phyloP scores from a whole-genome alignment of 2,797 vertebrate genomes.

The Lophotriccus pileatus region DNA sequence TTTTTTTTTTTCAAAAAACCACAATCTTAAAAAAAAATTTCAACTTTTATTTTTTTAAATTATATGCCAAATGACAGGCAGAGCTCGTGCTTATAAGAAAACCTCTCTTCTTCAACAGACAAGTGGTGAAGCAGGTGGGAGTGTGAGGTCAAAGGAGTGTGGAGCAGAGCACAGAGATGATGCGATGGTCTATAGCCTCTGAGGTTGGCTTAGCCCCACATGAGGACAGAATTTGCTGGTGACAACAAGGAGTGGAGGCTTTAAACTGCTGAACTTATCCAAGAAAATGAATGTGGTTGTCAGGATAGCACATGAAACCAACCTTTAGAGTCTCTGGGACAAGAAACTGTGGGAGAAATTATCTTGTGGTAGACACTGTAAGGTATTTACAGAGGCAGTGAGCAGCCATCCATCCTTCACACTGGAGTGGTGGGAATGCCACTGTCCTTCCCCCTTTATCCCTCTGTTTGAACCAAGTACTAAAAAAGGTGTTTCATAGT shows the following conservation, averaged over 20 bases:
- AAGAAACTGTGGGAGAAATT: neutral
- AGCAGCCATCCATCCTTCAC: neutral
- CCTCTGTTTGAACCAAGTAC: slow-evolving; percentile 7
- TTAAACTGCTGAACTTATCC: neutral
- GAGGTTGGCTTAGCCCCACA: neutral
- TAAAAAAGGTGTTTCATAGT: slow-evolving; percentile 57
- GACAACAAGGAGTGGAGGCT: neutral
- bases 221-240: neutral
- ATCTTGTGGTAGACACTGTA: neutral
- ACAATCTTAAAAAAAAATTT: neutral
- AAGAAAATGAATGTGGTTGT: neutral
- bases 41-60: neutral
- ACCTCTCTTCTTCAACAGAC: neutral
- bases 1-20: neutral
- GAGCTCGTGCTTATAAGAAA: neutral
- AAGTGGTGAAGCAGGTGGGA: neutral
- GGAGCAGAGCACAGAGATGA: neutral
- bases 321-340: neutral
- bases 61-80: neutral
- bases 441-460: neutral
- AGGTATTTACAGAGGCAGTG: neutral
- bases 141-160: neutral
- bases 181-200: neutral
- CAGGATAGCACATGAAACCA: neutral
- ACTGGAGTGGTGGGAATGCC: neutral